phyloP scores from a whole-genome alignment of 2,113 vertebrate genomes.

The Serinus canaria region DNA sequence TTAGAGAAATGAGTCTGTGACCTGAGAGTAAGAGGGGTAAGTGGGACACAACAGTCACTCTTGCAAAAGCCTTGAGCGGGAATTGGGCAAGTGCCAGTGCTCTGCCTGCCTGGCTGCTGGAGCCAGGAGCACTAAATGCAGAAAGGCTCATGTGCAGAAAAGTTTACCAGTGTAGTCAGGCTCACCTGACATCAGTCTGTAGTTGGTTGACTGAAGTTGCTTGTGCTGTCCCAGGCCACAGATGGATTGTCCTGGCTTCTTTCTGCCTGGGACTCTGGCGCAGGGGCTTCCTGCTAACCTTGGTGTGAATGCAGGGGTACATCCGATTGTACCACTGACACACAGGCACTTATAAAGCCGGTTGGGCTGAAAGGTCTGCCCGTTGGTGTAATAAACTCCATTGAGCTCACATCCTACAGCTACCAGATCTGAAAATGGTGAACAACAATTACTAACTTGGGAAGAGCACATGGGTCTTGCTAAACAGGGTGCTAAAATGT shows the following conservation, averaged over 20 bases:
- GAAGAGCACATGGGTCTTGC: neutral
- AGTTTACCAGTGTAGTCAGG: neutral
- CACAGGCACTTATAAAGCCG: slow-evolving; percentile 90
- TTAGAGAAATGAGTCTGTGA: slow-evolving; percentile 38
- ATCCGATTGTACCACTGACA: slow-evolving; percentile 90
- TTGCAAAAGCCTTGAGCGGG: neutral
- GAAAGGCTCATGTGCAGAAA: neutral
- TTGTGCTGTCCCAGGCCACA: slow-evolving; percentile 66
- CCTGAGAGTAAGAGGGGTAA: slow-evolving; percentile 27
- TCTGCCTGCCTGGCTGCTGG: neutral
- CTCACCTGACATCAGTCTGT: slow-evolving; percentile 87
- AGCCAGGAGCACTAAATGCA: neutral
- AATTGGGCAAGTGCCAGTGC: neutral
- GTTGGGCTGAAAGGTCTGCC: slow-evolving; percentile 88
- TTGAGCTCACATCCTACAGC: slow-evolving; percentile 93
- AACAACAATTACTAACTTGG: neutral
- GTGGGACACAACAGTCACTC: neutral
- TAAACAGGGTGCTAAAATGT: neutral
- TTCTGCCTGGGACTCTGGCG: slow-evolving; percentile 50
- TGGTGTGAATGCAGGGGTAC: slow-evolving; percentile 83
- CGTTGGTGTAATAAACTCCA: slow-evolving; percentile 85
- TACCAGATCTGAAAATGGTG: slow-evolving; percentile 81
- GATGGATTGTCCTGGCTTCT: slow-evolving; percentile 57
- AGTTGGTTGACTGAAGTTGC: slow-evolving; percentile 74
- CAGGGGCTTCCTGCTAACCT: slow-evolving; percentile 72